phyloP scores from a whole-genome alignment of 1,140 invertebrate genomes.

The Nasonia longicornis region DNA sequence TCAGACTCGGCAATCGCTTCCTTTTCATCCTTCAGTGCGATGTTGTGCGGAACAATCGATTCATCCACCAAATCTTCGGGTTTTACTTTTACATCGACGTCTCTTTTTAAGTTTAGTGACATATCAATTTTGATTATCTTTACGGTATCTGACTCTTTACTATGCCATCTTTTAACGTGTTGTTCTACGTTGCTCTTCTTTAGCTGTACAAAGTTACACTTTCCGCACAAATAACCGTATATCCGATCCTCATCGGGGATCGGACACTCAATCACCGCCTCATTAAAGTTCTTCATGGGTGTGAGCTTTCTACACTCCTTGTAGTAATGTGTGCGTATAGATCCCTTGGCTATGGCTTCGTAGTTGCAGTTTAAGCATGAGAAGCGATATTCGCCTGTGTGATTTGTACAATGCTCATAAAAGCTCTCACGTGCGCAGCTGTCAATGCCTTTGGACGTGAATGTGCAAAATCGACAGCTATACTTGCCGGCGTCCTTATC shows the following conservation, averaged over 20 bases:
- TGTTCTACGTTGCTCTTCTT: conserved; percentile 71
- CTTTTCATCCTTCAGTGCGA: conserved; percentile 42
- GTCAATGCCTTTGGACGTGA: conserved; percentile 61
- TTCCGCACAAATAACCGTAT: conserved; percentile 75
- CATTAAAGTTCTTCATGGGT: conserved; percentile 46
- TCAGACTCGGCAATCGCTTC: not conserved
- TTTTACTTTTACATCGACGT: conserved; percentile 13
- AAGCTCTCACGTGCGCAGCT: conserved; percentile 65
- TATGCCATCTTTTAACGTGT: conserved; percentile 73
- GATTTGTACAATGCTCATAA: conserved; percentile 78
- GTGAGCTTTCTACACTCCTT: conserved; percentile 59
- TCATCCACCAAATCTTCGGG: not conserved
- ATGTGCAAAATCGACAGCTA: conserved; percentile 69
- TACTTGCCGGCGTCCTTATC: conserved; percentile 61
- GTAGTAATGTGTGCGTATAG: conserved; percentile 67
- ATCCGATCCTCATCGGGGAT: conserved; percentile 60
- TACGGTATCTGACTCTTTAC: conserved; percentile 44
- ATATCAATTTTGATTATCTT: conserved; percentile 70
- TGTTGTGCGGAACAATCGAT: not conserved
- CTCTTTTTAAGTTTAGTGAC: conserved; percentile 56
- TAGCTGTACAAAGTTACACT: conserved; percentile 78
- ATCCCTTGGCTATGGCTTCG: conserved; percentile 62
- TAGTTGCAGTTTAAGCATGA: conserved; percentile 72
- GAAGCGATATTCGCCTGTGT: conserved; percentile 80
- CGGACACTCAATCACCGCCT: conserved; percentile 52